Conservation (phyloP, 2,888 invertebrate species). For the Drymonia ruficornis region DNA sequence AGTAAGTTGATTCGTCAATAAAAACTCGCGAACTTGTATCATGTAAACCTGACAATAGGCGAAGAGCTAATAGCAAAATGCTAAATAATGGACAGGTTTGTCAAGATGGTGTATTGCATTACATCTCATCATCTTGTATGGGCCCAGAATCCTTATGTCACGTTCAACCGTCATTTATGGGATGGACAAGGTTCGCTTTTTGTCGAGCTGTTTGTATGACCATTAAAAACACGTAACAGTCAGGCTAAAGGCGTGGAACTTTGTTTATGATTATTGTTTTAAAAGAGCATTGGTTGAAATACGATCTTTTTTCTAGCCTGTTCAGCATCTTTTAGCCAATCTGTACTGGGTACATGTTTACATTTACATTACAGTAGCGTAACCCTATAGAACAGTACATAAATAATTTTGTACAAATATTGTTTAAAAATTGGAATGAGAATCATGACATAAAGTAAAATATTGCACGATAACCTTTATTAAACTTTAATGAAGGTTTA, state of each 20-base stretch:
- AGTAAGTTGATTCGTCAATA: too few relatives aligned
- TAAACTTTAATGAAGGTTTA: constrained; percentile 3
- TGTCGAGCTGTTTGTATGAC: constrained; percentile 34
- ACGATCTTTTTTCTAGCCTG: too few relatives aligned
- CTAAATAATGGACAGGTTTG: not conserved
- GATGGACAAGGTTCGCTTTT: constrained; percentile 32
- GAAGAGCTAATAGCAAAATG: not conserved
- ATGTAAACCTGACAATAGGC: not conserved
- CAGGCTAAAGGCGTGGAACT: constrained; percentile 18
- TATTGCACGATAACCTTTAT: not conserved
- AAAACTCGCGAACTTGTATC: too few relatives aligned
- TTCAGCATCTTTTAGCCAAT: too few relatives aligned
- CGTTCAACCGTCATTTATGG: constrained; percentile 19
- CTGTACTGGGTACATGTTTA: too few relatives aligned
- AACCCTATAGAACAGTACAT: too few relatives aligned
- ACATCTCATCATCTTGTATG: not conserved
- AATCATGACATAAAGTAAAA: too few relatives aligned
- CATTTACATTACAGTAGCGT: too few relatives aligned
- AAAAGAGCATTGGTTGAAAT: too few relatives aligned
- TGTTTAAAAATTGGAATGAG: too few relatives aligned
- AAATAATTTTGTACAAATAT: too few relatives aligned
- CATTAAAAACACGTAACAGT: constrained; percentile 35
- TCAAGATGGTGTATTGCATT: not conserved
- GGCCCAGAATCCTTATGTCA: constrained; percentile 28
- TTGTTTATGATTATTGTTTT: not conserved